Evolutionary conservation across 2,113 vertebrate genomes (phyloP), one percentile per base, ranked within the genome.

Genomic region (Corapipo altera): DNA sequence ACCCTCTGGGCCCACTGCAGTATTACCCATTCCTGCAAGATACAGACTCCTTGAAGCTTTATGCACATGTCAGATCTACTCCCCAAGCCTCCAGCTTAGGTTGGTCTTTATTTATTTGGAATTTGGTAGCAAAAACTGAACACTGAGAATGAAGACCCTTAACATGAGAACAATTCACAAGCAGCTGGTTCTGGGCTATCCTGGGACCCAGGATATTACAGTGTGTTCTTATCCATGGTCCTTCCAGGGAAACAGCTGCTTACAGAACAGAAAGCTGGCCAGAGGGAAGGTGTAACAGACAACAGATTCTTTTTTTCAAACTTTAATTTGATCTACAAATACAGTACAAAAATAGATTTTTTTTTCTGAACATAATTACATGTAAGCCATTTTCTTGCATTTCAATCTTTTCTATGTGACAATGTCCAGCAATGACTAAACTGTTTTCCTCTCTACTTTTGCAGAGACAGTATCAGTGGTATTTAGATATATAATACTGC

Each of bases 311-410:
- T 80, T 80, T 61, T 89, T 55, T 28, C 33, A 72, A 62, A 46
- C 11, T 96, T 96, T 95, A 91, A 90, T 97, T 91, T 72, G 7
- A 80, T 86, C 93, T 71, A 88, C 71, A 89, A 91, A 85, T 90
- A 76, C 4, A 83, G 64, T 97, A 97, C 33, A 97, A 97, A 97
- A 97, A 96, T 97, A 97, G 33, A 72, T 22, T 19, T 21, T 84
- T 39, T 88, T 88, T 93, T 91, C 43, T 82, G 16, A 85, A 32
- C 21, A 66, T 81, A 88, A 86, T 85, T 91, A 96, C 85, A 83
- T 61, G 39, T 82, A 85, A 90, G 46, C 78, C 35, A 48, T 66
- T 52, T 82, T 85, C 20, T 74, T 59, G 14, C 49, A 80, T 62
- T 52, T 77, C 43, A 35, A 2, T 39, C 26, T 66, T 41, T 85